Base-by-base conservation (phyloP, 2,113 vertebrate species). In the Chaetodon auriga region DNA sequence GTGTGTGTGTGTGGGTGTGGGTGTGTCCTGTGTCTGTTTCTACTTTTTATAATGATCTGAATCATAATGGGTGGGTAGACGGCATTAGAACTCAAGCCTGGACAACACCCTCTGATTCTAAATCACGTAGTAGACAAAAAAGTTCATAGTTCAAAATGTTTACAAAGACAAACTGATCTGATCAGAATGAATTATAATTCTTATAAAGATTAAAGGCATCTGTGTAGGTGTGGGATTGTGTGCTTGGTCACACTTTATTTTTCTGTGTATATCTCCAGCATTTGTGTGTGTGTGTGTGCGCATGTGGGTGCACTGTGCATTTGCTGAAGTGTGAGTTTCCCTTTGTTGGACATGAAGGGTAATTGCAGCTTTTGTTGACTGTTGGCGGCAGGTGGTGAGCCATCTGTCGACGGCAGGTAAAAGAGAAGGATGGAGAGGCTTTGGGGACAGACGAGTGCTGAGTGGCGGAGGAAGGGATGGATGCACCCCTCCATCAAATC, bases 351-450 rank as follows among this genome's bases (percentile, higher is more conserved):
- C 93, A 93, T 92, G 92, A 87, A 88, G 75, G 88, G 83, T 93
- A 93, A 94, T 92, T 93, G 90, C 82, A 86, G 89, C 85, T 92
- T 94, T 94, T 93, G 90, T 94, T 92, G 86, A 86, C 86, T 86
- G 88, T 83, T 87, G 66, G 71, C 78, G 87, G 89, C 94, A 95
- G 93, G 91, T 94, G 94, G 87, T 72, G 87, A 82, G 92, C 93
- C 94, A 95, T 94, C 94, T 95, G 94, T 88, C 89, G 88, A 91
- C 77, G 83, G 91, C 89, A 92, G 90, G 92, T 93, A 92, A 91
- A 79, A 91, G 84, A 89, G 82, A 83, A 79, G 83, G 85, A 90
- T 81, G 78, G 83, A 65, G 79, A 65, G 82, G 84, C 88, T 92
- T 86, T 48, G 83, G 91, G 89, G 87, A 91, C 79, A 75, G 77